Evolutionary conservation across 1,140 invertebrate genomes (phyloP).

Genomic region (Hylaeus volcanicus): DNA sequence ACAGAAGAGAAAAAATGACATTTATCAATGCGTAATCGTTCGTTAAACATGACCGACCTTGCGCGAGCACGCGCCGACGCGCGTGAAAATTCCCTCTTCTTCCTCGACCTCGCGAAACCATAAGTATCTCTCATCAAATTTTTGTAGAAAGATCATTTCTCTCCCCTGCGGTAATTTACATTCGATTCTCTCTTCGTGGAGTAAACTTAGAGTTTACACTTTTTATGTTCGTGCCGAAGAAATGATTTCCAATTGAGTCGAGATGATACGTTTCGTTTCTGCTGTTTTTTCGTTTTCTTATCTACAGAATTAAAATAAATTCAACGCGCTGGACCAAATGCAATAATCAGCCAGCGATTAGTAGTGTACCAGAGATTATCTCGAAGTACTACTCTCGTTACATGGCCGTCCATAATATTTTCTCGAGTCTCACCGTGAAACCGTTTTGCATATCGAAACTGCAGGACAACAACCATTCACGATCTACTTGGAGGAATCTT

Average conservation of each 20-base stretch:
- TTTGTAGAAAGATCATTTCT: too few relatives aligned
- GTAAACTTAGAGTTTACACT: too few relatives aligned
- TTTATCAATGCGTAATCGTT: not conserved
- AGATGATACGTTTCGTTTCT: not conserved
- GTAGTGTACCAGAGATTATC: too few relatives aligned
- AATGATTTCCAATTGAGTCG: not conserved
- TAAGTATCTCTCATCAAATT: too few relatives aligned
- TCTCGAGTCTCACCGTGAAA: not conserved
- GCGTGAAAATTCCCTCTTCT: not conserved
- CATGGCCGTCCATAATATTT: too few relatives aligned
- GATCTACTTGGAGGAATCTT: too few relatives aligned
- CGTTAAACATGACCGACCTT: conserved; percentile 1
- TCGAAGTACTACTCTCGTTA: conserved; percentile 2
- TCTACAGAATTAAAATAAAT: not conserved
- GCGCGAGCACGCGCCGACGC: not conserved
- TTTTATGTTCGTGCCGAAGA: not conserved
- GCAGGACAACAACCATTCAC: too few relatives aligned
- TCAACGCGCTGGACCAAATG: too few relatives aligned
- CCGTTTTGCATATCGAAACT: too few relatives aligned
- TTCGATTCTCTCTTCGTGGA: too few relatives aligned
- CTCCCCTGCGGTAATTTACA: too few relatives aligned
- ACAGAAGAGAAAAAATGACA: not conserved
- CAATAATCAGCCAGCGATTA: too few relatives aligned
- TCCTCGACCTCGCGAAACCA: not conserved
- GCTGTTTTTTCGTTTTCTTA: not conserved